Percentiles rank a stretch among this genome's conserved stretches.
These are phyloP conservation scores for Strigamia transsilvanica DNA, from an alignment of 2,888 invertebrate genomes.

Conservation along the genomic window DNA sequence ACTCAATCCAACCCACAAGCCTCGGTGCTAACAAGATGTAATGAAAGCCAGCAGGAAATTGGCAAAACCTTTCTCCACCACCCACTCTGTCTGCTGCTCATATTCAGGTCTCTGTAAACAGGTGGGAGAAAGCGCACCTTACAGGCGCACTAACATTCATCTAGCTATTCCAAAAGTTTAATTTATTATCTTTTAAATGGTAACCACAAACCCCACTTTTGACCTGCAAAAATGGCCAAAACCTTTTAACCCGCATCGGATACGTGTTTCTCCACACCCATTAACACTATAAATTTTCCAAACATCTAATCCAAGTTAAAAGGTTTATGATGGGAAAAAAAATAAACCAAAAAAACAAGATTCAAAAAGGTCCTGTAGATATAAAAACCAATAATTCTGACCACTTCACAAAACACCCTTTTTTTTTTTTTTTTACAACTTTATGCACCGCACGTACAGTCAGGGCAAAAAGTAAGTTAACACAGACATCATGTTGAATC, in stretches of 20 bases:
- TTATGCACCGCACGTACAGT: conserved; percentile 12
- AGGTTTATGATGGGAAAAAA: not conserved
- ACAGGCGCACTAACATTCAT: not conserved
- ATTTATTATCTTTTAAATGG: conserved; percentile 4
- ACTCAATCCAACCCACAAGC: not conserved
- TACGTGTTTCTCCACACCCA: not conserved
- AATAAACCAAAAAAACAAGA: not conserved
- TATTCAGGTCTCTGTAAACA: conserved; percentile 30
- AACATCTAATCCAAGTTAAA: not conserved
- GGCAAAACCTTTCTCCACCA: conserved; percentile 10
- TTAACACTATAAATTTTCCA: not conserved
- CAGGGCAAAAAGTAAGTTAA: too few species aligned
- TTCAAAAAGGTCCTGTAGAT: not conserved
- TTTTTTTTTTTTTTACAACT: conserved; percentile 9
- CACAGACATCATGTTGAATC: too few species aligned
- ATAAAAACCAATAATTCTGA: conserved; percentile 5
- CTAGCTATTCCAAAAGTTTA: not conserved
- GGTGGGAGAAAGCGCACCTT: not conserved
- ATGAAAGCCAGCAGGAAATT: conserved; percentile 34
- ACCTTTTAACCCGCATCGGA: not conserved
- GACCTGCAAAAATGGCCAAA: not conserved
- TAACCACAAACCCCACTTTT: not conserved
- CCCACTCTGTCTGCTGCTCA: conserved; percentile 6
- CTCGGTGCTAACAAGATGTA: conserved; percentile 27
- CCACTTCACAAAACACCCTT: conserved; percentile 2